phyloP scores from a whole-genome alignment of 1,140 invertebrate species.

The Formica selysi region DNA sequence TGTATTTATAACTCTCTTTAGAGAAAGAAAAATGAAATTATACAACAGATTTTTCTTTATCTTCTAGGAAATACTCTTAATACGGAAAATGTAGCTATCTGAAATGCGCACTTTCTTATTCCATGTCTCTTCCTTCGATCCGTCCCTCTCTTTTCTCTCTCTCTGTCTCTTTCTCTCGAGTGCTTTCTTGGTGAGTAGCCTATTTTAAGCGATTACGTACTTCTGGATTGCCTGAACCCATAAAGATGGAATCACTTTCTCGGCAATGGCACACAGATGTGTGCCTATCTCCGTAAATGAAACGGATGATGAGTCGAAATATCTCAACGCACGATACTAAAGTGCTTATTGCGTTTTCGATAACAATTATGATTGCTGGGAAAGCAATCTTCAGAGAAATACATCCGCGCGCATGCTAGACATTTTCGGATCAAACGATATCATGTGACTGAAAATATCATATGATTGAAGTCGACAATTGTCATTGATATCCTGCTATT shows the following conservation, averaged over 20 bases:
- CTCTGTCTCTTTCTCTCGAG: not conserved
- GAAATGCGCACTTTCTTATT: not conserved
- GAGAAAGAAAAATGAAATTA: not conserved
- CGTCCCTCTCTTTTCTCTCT: not conserved
- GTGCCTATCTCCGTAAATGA: slow-evolving; percentile 36
- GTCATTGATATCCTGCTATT: not conserved
- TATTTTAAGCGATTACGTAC: slow-evolving; percentile 71
- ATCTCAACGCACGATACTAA: slow-evolving; percentile 19
- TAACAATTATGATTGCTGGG: slow-evolving; percentile 17
- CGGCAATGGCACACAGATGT: slow-evolving; percentile 23
- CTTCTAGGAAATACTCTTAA: not conserved
- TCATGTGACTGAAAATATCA: not conserved
- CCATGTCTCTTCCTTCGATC: slow-evolving; percentile 1
- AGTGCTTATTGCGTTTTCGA: not conserved
- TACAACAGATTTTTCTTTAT: not conserved
- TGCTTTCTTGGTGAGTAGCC: slow-evolving; percentile 49
- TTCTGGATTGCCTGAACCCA: slow-evolving; percentile 36
- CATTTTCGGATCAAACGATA: not conserved
- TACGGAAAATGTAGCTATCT: not conserved
- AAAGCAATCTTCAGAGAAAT: not conserved
- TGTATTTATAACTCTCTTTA: not conserved
- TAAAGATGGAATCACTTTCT: slow-evolving; percentile 61
- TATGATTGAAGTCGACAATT: not conserved
- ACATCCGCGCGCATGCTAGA: not conserved
- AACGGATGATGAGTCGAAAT: slow-evolving; percentile 43